Evolutionary conservation across 2,113 vertebrate genomes (phyloP).

Genomic region (Chunga burmeisteri): DNA sequence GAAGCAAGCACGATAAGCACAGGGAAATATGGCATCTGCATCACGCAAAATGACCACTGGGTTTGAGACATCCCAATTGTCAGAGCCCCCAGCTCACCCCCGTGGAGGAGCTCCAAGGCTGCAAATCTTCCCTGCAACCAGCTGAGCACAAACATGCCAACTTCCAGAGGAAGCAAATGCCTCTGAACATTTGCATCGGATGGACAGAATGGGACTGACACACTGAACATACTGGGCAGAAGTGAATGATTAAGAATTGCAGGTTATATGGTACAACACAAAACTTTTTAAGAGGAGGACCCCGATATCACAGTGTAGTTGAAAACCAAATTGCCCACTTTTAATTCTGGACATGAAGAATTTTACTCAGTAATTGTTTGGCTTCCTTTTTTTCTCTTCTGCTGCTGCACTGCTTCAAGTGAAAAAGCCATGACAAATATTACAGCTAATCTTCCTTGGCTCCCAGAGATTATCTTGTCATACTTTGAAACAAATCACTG

Average conservation of each 20-base stretch:
- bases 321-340: neutral
- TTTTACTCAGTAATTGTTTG: neutral
- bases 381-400: neutral
- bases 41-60: neutral
- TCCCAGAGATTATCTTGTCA: neutral
- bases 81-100: neutral
- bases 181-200: neutral
- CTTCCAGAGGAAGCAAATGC: neutral
- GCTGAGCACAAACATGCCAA: neutral
- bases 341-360: neutral
- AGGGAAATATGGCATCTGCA: neutral
- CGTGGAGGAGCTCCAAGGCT: neutral
- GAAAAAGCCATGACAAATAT: neutral
- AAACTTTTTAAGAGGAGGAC: neutral
- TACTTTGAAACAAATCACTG: neutral
- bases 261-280: neutral
- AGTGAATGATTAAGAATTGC: neutral
- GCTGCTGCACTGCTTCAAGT: neutral
- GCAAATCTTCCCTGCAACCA: neutral
- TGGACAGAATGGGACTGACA: neutral
- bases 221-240: accelerated
- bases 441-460: neutral
- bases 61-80: neutral
- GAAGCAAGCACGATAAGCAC: accelerated
- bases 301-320: neutral